Evolutionary conservation across 2,113 vertebrate species (phyloP).

Genomic region (Crotalus tigris): DNA sequence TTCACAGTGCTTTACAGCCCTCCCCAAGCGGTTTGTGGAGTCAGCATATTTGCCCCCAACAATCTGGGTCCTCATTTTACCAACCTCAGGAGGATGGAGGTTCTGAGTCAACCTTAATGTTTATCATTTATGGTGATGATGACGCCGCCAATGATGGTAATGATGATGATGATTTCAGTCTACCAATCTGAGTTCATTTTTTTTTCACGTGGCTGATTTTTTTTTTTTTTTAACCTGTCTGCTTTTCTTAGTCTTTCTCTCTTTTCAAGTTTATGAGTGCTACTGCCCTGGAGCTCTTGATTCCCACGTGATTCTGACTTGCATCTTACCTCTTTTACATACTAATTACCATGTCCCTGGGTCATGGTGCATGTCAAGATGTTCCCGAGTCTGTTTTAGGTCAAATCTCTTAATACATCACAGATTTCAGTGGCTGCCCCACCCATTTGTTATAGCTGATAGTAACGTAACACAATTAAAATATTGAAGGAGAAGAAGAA

Average conservation of each 20-base stretch:
- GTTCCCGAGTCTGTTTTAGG: background rate
- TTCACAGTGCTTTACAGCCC: too few species aligned
- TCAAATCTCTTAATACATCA: fast-evolving
- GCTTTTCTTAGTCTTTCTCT: background rate
- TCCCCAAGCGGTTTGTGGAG: too few species aligned
- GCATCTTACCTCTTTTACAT: background rate
- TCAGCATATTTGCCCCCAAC: too few species aligned
- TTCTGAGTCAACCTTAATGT: background rate
- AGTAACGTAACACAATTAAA: background rate
- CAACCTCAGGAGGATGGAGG: background rate
- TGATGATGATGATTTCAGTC: background rate
- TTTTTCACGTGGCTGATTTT: background rate
- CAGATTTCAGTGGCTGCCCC: background rate
- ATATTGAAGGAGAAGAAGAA: background rate
- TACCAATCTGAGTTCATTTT: background rate
- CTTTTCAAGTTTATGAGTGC: background rate
- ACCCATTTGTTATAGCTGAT: background rate
- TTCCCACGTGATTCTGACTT: background rate
- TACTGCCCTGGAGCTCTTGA: background rate
- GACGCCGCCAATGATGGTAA: background rate
- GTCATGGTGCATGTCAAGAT: background rate
- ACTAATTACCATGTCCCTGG: background rate
- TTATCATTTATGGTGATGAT: background rate
- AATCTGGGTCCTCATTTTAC: background rate
- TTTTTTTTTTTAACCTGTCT: background rate